Evolutionary conservation across 1,140 invertebrate species (phyloP), one percentile per base, ranked within the genome.

Genomic region (Anastrepha ludens): DNA sequence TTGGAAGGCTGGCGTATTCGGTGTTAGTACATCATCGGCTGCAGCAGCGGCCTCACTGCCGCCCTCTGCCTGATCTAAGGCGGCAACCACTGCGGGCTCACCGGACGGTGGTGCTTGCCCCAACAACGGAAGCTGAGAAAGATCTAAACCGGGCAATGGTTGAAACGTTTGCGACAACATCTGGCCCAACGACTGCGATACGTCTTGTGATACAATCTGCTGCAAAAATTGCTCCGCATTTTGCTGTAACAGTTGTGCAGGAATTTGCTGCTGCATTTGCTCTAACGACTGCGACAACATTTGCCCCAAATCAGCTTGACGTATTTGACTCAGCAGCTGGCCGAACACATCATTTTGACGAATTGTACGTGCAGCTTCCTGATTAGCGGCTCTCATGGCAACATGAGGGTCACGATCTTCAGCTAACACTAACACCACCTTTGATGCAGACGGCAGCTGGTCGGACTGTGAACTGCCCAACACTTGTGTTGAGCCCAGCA

Each of bases 401-500:
- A 55, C 85, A 58, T 55, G 44, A 59, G 67, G 55, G 62, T 70
- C 44, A 20, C 65, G 85, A 47, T 88, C 87, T 74, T 88, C 67
- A 39, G 91, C 91, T 47, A 92, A 86, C 5, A 92, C 91, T 1
- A 92, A 88, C 13, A 92, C 91, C 20, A 92, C 91, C 88, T 92
- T 92, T 9, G 91, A 92, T 39, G 90, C 88, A 0, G 89, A 87
- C 6, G 86, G 39, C 20, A 50, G 0, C 60, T 17, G n/a, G 78
- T 74, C 87, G 11, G 29, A 67, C 41, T 20, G 8, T 65, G 50
- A 13, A 17, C 62, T 7, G 7, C n/a, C 87, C 20, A 85, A 20
- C 60, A 55, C n/a, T 11, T 81, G 47, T 8, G 74, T 20, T 81
- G 74, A 50, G 7, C 74, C 74, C 74, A 81, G 11, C 9, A 81